These are phyloP conservation scores for Ectropis crepuscularia DNA, from an alignment of 2,888 invertebrate genomes.

Conservation along the genomic window DNA sequence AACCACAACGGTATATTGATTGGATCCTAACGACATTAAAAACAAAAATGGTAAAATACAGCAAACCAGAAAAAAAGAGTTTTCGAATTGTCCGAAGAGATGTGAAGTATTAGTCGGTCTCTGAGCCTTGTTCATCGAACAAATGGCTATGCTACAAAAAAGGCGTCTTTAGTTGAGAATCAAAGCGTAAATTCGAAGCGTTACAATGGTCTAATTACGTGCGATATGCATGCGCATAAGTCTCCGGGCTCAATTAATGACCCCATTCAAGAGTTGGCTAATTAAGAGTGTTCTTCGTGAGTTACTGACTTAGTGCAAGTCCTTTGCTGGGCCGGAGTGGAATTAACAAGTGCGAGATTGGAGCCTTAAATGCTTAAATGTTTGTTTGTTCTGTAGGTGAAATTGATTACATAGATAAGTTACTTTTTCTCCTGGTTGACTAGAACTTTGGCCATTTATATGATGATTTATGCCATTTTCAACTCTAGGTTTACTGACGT, in stretches of 20 bases:
- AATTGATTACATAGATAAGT: neutral
- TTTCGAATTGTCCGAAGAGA: too few relatives aligned
- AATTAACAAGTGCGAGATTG: neutral
- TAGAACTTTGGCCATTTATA: too few relatives aligned
- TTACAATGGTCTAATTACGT: slow-evolving; percentile 30
- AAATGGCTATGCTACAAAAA: neutral
- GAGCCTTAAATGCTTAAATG: neutral
- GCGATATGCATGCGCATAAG: slow-evolving; percentile 27
- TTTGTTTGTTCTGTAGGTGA: neutral
- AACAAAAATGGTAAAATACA: too few relatives aligned
- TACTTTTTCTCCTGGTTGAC: too few relatives aligned
- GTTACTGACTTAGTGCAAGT: slow-evolving; percentile 16
- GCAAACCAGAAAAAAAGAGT: too few relatives aligned
- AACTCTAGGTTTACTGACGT: too few relatives aligned
- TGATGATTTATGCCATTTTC: too few relatives aligned
- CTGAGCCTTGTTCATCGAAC: too few relatives aligned
- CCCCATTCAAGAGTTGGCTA: slow-evolving; percentile 29
- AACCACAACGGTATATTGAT: too few relatives aligned
- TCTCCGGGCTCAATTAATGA: slow-evolving; percentile 29
- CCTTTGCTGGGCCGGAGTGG: slow-evolving; percentile 7
- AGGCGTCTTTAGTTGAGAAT: slow-evolving; percentile 1
- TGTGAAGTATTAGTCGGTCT: too few relatives aligned
- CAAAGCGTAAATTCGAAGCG: slow-evolving; percentile 6
- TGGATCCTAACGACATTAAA: too few relatives aligned
- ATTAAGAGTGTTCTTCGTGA: slow-evolving; percentile 26